Base-by-base conservation (phyloP, 2,113 vertebrate species). In the Hylia prasina region DNA sequence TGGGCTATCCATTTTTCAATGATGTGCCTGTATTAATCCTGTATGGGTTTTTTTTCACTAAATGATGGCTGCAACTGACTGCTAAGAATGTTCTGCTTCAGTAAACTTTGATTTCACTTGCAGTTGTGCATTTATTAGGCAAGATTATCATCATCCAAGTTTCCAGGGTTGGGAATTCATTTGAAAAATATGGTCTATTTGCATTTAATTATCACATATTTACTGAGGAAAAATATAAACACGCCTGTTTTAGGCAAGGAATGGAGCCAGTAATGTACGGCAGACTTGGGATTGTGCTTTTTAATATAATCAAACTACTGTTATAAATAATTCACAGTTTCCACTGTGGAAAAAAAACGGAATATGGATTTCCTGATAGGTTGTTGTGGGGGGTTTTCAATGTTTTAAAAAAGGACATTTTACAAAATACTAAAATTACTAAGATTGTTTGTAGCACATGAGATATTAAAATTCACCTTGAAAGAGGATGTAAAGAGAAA, bases 151-250 rank as follows among this genome's bases (percentile, higher is more conserved):
- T 96, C 95, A 94, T 94, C 96, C 89, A 97, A 96, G 91, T 94
- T 97, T 97, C 87, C 80, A 96, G 89, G 91, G 91, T 92, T 96
- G 93, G 87, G 92, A 97, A 95, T 95, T 96, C 69, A 11, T 95
- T 83, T 95, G 96, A 94, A 86, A 94, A 97, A 94, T 87, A 97
- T 95, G 91, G 89, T 95, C 91, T 96, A 94, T 97, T 97, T 94
- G 94, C 92, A 95, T 95, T 95, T 93, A 95, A 96, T 96, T 95
- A 97, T 96, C 91, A 96, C 94, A 87, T 96, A 94, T 97, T 97
- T 96, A 94, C 95, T 58, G 50, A 96, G 85, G 82, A 96, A 95
- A 94, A 88, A 94, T 96, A 96, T 97, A 96, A 96, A 96, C 96
- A 97, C 7, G 78, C 90, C 88, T 92, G 93, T 77, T 96, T 95